Conservation (phyloP, 2,888 invertebrate genomes). For the Troides helena region DNA sequence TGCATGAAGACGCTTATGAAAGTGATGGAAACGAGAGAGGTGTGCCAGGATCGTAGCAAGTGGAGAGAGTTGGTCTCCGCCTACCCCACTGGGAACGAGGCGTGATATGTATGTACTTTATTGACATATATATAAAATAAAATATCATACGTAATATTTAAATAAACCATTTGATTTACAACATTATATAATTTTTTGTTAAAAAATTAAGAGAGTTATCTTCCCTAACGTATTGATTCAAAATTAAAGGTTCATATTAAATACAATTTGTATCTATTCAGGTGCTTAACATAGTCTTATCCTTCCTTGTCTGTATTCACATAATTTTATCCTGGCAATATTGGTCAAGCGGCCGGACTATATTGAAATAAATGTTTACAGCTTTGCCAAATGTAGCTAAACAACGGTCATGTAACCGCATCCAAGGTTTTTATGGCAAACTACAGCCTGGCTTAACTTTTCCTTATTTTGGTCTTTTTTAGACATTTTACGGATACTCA, state of each 20-base stretch:
- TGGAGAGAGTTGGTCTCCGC: too few relatives aligned
- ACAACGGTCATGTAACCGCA: background rate
- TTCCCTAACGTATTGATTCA: background rate
- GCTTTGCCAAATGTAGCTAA: background rate
- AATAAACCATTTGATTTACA: too few relatives aligned
- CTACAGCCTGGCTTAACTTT: background rate
- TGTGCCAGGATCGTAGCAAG: too few relatives aligned
- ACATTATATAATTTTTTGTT: too few relatives aligned
- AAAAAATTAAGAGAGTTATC: too few relatives aligned
- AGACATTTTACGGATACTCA: background rate
- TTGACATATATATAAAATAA: too few relatives aligned
- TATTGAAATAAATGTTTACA: slow-evolving; percentile 1
- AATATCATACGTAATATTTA: too few relatives aligned
- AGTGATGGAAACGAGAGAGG: too few relatives aligned
- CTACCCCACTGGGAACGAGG: too few relatives aligned
- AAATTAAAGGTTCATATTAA: background rate
- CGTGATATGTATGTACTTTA: too few relatives aligned
- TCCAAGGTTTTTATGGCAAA: background rate
- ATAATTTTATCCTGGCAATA: background rate
- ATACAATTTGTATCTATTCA: background rate
- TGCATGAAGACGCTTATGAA: too few relatives aligned
- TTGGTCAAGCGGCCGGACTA: background rate
- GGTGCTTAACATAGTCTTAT: background rate
- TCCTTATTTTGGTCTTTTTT: background rate
- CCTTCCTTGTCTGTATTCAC: background rate